phyloP scores from a whole-genome alignment of 1,140 invertebrate species.

The Goniozus legneri region DNA sequence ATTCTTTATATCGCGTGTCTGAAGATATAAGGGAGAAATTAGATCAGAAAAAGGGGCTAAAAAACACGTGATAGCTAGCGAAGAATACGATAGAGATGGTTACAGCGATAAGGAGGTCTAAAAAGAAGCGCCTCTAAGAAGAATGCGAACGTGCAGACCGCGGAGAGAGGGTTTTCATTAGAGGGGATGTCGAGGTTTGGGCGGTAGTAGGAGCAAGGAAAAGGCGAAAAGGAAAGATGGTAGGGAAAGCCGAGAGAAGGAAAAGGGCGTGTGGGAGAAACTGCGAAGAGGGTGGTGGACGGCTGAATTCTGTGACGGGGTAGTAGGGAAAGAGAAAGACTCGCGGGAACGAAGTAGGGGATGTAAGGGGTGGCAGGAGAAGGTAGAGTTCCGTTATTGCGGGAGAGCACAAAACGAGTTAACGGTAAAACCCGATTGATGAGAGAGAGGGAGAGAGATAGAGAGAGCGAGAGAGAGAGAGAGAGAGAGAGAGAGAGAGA shows the following conservation, averaged over 20 bases:
- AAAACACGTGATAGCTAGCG: too few species aligned
- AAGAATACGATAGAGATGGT: too few species aligned
- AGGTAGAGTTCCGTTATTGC: too few species aligned
- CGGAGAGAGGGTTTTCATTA: background rate
- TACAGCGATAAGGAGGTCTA: too few species aligned
- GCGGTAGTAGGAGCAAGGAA: background rate
- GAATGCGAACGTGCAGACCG: too few species aligned
- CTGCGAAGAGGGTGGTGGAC: background rate
- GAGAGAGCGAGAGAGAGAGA: too few species aligned
- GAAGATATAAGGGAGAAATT: too few species aligned
- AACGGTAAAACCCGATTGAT: slow-evolving; percentile 49
- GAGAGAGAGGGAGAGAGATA: too few species aligned
- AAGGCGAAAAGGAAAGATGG: background rate
- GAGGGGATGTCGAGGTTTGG: background rate
- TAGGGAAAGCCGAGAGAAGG: background rate
- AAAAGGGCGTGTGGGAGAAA: slow-evolving; percentile 5
- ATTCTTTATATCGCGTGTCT: too few species aligned
- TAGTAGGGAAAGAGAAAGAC: slow-evolving; percentile 14
- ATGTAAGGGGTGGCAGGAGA: slow-evolving; percentile 12
- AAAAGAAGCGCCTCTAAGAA: too few species aligned
- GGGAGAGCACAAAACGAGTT: slow-evolving; percentile 36
- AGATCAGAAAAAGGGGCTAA: too few species aligned
- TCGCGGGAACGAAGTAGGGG: slow-evolving; percentile 18
- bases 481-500: too few species aligned
- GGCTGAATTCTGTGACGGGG: background rate